Evolutionary conservation across 1,140 invertebrate genomes (phyloP).

Genomic region (Maniola jurtina): DNA sequence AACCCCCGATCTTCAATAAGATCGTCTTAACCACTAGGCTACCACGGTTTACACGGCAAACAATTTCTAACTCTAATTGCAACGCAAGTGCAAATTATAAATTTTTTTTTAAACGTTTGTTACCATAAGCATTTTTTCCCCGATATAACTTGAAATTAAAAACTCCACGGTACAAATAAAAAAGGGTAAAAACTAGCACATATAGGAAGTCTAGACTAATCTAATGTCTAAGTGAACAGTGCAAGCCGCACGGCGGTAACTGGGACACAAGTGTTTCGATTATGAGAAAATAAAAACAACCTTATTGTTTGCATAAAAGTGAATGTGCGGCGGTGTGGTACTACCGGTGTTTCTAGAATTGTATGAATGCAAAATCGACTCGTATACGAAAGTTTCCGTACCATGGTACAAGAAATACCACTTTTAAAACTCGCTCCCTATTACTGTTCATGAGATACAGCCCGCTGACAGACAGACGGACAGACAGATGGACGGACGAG

Average conservation of each 20-base stretch:
- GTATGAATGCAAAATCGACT: background rate
- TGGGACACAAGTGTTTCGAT: constrained; percentile 23
- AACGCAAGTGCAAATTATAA: no score
- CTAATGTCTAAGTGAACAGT: background rate
- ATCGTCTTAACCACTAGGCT: no score
- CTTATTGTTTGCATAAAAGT: constrained; percentile 38
- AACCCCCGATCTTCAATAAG: no score
- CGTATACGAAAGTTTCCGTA: background rate
- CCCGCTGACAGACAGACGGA: no score
- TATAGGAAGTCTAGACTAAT: constrained; percentile 7
- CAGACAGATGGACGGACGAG: no score
- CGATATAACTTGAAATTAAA: constrained; percentile 44
- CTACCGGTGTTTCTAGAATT: constrained; percentile 41
- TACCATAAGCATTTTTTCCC: no score
- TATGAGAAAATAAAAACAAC: constrained; percentile 40
- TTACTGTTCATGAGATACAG: no score
- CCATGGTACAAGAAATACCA: no score
- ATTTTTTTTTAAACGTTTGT: no score
- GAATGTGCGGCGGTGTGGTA: constrained; percentile 23
- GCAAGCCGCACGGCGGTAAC: constrained; percentile 5
- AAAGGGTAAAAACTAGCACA: constrained; percentile 34
- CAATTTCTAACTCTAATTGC: no score
- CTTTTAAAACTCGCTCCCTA: no score
- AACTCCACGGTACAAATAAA: constrained; percentile 43
- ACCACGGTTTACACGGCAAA: no score